Evolutionary conservation across 2,797 vertebrate genomes (phyloP).

Genomic region (Pipistrellus nathusii): DNA sequence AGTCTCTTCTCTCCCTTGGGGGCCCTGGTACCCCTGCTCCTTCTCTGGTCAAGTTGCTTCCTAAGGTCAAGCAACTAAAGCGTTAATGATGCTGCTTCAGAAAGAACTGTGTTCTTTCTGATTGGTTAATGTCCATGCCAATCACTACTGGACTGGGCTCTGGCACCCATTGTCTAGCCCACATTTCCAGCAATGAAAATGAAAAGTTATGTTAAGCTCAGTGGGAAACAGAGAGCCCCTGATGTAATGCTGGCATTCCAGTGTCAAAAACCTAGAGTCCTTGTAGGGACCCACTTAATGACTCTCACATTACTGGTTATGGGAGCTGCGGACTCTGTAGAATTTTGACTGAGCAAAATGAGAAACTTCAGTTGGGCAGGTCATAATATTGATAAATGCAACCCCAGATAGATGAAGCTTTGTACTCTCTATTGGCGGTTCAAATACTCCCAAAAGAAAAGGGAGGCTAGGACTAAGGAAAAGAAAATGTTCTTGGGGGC

Average conservation of each 20-base stretch:
- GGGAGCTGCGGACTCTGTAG: background rate
- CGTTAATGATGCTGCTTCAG: conserved; percentile 11
- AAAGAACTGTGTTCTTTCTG: conserved; percentile 19
- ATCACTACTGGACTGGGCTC: background rate
- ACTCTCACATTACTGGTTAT: background rate
- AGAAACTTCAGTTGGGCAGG: background rate
- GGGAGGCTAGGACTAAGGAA: background rate
- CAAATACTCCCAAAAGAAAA: background rate
- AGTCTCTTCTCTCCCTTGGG: background rate
- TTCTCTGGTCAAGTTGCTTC: background rate
- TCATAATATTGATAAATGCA: background rate
- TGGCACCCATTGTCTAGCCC: background rate
- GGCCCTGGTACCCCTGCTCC: background rate
- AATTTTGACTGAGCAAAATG: conserved; percentile 4
- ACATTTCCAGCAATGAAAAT: background rate
- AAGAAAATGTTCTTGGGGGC: background rate
- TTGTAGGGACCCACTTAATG: background rate
- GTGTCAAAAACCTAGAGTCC: background rate
- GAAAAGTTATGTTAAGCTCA: background rate
- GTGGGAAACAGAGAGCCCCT: background rate
- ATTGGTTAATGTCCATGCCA: background rate
- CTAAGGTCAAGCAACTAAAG: background rate
- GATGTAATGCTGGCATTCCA: background rate
- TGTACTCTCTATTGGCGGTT: background rate
- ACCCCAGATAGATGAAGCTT: background rate